Percentiles rank a stretch among this genome's conserved stretches.
Evolutionary conservation across 2,888 invertebrate genomes (phyloP).

Genomic region (Auanema sp.): DNA sequence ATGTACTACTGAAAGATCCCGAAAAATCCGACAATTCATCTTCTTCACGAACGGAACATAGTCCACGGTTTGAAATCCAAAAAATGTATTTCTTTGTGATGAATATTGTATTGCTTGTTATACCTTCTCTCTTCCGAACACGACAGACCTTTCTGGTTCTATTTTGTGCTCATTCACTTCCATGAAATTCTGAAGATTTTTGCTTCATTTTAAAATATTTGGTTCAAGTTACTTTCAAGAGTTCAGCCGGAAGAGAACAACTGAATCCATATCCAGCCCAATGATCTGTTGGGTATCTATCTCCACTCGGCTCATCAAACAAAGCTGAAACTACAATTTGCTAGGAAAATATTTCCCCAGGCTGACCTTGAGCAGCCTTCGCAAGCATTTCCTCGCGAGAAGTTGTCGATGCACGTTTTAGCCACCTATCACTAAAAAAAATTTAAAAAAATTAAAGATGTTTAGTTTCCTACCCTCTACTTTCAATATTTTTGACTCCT

Average conservation of each 20-base stretch:
- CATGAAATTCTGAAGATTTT: background rate
- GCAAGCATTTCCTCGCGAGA: conserved; percentile 1
- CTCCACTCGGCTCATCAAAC: conserved; percentile 26
- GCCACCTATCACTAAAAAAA: background rate
- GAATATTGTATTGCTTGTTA: conserved; percentile 21
- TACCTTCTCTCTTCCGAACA: conserved; percentile 1
- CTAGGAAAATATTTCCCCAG: background rate
- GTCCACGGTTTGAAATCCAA: conserved; percentile 24
- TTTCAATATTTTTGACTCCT: conserved; percentile 50
- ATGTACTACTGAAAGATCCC: conserved; percentile 25
- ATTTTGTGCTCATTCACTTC: background rate
- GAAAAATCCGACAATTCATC: conserved; percentile 47
- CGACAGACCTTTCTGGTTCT: background rate
- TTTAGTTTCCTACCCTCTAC: conserved; percentile 9
- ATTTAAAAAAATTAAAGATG: background rate
- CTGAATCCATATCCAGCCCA: conserved; percentile 60
- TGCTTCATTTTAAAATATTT: background rate
- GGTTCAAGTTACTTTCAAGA: conserved; percentile 41
- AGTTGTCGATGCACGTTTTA: background rate
- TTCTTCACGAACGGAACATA: conserved; percentile 50
- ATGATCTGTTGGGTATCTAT: conserved; percentile 50
- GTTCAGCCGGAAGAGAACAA: conserved; percentile 58
- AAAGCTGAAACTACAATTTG: conserved; percentile 23
- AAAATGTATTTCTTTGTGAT: conserved; percentile 15
- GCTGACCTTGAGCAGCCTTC: conserved; percentile 16